A percentile compares a stretch with the other conserved stretches of the same genome.
phyloP scores from a whole-genome alignment of 1,140 invertebrate species.

The Diorhabda elongata region DNA sequence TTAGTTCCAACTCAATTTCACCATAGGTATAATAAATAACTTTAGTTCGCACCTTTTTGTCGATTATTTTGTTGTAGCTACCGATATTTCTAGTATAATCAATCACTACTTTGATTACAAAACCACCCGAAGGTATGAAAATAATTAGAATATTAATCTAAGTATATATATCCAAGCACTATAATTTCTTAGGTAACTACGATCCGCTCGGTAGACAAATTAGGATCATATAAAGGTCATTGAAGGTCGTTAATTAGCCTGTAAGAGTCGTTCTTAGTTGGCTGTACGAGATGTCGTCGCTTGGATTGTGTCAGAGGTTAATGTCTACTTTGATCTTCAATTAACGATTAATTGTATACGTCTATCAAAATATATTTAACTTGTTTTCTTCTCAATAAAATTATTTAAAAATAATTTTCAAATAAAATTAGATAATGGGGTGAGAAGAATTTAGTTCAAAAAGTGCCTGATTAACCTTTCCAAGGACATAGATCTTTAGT shows the following conservation, averaged over 20 bases:
- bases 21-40: too few species aligned
- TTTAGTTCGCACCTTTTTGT: too few species aligned
- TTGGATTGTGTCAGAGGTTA: neutral
- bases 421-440: too few species aligned
- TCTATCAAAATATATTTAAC: too few species aligned
- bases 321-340: neutral
- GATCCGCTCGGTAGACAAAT: neutral
- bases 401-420: too few species aligned
- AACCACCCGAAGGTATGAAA: neutral
- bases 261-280: neutral
- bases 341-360: neutral
- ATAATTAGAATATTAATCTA: conserved; percentile 1
- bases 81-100: neutral
- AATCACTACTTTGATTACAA: neutral
- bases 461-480: too few species aligned
- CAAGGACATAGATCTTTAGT: too few species aligned
- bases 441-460: too few species aligned
- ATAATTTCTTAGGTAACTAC: neutral
- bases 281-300: neutral
- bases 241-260: conserved; percentile 2
- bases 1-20: too few species aligned
- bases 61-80: neutral
- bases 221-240: conserved; percentile 1
- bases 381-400: too few species aligned
- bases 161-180: neutral